Evolutionary conservation across 2,888 invertebrate species (phyloP), one percentile per base, ranked within the genome.

Genomic region (Aquatica leii): DNA sequence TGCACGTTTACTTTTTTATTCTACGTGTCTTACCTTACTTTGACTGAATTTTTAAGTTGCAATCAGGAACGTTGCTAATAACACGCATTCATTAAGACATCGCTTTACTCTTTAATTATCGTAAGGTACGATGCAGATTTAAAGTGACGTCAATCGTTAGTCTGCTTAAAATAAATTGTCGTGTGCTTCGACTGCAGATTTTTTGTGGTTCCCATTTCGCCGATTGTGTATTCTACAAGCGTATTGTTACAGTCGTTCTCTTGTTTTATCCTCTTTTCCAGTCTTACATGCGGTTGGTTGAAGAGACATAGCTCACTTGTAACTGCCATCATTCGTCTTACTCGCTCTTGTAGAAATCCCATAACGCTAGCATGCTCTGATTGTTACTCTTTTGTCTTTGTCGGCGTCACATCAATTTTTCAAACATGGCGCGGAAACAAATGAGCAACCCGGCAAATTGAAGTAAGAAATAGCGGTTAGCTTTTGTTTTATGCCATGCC

Each of bases 401-500:
- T 81, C 81, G 80, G 77, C 81, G 81, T 81, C 82, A 77, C 81
- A 82, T 82, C 81, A 82, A 82, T 82, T 80, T 81, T 82, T 81
- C 81, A 82, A 77, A 78, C 74, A 78, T 78, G 81, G 79, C 80
- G 79, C 79, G 79, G 78, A 81, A 81, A 82, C 80, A 81, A 82
- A 82, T 82, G 82, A 82, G 81, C 80, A 77, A 74, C 78, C 71
- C 80, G 78, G 77, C 77, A 81, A 82, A 82, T 82, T 82, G 81
- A 77, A 80, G 81, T 81, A 81, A 82, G 82, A 80, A 81, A 82
- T 81, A 81, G 82, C 81, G 81, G 82, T 81, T 81, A 80, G 80
- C 78, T 81, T 78, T 80, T 81, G 81, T 81, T 82, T 81, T 82
- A 82, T 80, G 80, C 79, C 76, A 80, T 77, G 79, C 80, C 79